Conservation (phyloP, 35 echinoderm and acorn worm genomes). For the Patiria miniata region DNA sequence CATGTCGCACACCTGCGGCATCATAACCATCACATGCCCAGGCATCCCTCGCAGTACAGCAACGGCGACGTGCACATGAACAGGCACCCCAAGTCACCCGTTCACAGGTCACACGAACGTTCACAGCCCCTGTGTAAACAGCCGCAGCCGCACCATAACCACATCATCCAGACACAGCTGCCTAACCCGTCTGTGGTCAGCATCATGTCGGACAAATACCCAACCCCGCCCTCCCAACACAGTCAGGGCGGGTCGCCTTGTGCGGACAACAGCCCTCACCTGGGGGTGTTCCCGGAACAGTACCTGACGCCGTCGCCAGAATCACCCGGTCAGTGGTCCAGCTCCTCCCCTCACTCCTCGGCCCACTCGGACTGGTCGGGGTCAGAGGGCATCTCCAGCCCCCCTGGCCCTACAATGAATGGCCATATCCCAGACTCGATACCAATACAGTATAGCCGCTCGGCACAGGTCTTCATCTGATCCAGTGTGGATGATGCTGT, state of each 20-base stretch:
- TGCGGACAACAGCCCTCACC: conserved; percentile 56
- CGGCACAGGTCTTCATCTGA: background rate
- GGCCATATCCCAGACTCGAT: background rate
- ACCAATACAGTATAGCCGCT: background rate
- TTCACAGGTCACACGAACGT: background rate
- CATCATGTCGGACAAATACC: conserved; percentile 39
- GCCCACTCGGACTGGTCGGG: conserved; percentile 81
- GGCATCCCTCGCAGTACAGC: conserved; percentile 14
- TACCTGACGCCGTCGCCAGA: conserved; percentile 95
- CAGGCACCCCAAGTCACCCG: conserved; percentile 20
- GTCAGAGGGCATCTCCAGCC: conserved; percentile 92
- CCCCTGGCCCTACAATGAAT: conserved; percentile 30
- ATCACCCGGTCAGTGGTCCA: conserved; percentile 86
- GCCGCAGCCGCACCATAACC: conserved; percentile 24
- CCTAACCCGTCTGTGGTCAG: background rate
- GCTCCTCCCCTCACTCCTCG: conserved; percentile 82
- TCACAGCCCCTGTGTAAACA: background rate
- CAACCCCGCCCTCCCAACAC: conserved; percentile 61
- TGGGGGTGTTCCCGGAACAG: conserved; percentile 41
- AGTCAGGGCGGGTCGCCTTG: conserved; percentile 57
- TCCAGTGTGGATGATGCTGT: too few relatives aligned
- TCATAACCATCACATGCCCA: conserved; percentile 8
- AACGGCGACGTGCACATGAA: conserved; percentile 27
- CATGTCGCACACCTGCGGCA: background rate
- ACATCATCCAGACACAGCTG: conserved; percentile 35